Evolutionary conservation across 53 echinoderm and acorn worm genomes (phyloP).

Genomic region (Arbacia lixula): DNA sequence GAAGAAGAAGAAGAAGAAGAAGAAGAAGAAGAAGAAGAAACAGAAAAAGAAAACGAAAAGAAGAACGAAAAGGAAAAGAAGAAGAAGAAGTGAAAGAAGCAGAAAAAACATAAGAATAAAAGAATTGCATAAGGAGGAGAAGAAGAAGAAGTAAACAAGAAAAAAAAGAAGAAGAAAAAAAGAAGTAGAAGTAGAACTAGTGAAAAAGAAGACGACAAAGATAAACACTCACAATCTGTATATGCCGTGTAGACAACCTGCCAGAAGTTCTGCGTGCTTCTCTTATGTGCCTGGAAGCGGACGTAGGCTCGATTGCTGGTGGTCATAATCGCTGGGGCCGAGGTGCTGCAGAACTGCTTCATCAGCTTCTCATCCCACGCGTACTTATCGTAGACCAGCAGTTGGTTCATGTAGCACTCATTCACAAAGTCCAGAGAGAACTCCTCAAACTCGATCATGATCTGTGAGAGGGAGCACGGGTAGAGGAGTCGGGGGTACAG

Average conservation of each 20-base stretch:
- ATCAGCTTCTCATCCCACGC: slow-evolving; percentile 48
- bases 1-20: background rate
- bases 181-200: no score
- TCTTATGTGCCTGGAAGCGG: slow-evolving; percentile 61
- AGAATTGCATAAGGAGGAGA: no score
- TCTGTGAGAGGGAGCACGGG: no score
- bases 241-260: slow-evolving; percentile 81
- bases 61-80: no score
- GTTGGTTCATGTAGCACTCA: slow-evolving; percentile 72
- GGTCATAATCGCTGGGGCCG: slow-evolving; percentile 83
- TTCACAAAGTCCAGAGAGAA: slow-evolving; percentile 72
- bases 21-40: no score
- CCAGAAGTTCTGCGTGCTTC: slow-evolving; percentile 59
- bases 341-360: slow-evolving; percentile 79
- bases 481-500: no score
- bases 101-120: no score
- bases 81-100: no score
- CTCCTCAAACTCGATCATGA: slow-evolving; percentile 69
- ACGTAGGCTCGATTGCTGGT: slow-evolving; percentile 78
- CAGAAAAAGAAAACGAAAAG: no score
- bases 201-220: no score
- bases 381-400: slow-evolving; percentile 78
- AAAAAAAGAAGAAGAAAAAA: no score
- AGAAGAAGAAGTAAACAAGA: no score
- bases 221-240: slow-evolving; percentile 81